Conservation (phyloP, 2,113 vertebrate genomes). For the Labeo catla region DNA sequence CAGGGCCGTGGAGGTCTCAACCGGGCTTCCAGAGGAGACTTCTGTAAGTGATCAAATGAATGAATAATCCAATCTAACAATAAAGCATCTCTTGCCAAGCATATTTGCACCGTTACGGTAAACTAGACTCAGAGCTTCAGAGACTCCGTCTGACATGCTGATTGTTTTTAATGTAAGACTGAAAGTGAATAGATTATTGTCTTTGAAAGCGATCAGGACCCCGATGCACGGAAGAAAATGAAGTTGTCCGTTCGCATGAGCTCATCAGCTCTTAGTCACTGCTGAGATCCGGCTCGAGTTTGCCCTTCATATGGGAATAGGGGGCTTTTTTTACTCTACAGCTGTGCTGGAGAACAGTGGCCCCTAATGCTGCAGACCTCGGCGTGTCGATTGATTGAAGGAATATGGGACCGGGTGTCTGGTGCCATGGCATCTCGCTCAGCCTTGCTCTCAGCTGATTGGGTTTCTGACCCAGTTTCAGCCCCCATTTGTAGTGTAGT, state of each 20-base stretch:
- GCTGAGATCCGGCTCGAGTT: background rate
- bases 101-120: background rate
- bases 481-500: background rate
- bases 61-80: background rate
- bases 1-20: constrained; percentile 82
- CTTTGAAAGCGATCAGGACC: background rate
- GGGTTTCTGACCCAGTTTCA: constrained; percentile 55
- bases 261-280: background rate
- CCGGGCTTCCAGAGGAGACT: constrained; percentile 86
- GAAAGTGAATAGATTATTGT: constrained; percentile 10
- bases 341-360: constrained; percentile 57
- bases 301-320: background rate
- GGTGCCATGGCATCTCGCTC: constrained; percentile 50
- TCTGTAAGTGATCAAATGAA: constrained; percentile 78
- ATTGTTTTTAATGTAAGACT: background rate
- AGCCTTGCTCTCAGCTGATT: constrained; percentile 66
- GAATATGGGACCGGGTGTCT: constrained; percentile 47
- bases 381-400: constrained; percentile 66
- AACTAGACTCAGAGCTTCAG: background rate
- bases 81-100: background rate
- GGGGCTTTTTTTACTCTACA: constrained; percentile 33
- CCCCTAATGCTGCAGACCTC: constrained; percentile 36
- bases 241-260: background rate
- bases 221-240: constrained; percentile 16
- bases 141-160: background rate